phyloP scores from a whole-genome alignment of 2,797 vertebrate species.

The Anabacerthia variegaticeps region DNA sequence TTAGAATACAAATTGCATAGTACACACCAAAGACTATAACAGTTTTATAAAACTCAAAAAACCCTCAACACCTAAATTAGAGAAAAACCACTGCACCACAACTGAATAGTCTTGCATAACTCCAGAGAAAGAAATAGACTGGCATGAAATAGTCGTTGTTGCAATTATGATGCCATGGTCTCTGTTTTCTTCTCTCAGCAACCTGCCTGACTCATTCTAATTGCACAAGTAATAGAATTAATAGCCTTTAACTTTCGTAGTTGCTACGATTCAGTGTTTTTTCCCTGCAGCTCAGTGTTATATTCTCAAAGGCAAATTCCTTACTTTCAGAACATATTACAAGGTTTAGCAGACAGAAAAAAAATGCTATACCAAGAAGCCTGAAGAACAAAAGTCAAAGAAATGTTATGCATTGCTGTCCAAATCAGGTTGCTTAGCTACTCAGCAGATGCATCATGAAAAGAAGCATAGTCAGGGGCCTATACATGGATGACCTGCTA shows the following conservation, averaged over 20 bases:
- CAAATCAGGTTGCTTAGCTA: background rate
- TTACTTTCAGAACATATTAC: background rate
- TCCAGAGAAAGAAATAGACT: background rate
- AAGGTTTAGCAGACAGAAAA: background rate
- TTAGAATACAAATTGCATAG: background rate
- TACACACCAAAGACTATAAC: background rate
- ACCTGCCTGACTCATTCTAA: background rate
- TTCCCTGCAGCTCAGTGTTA: background rate
- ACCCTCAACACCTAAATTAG: background rate
- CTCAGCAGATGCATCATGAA: background rate
- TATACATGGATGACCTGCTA: background rate
- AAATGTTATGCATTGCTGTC: background rate
- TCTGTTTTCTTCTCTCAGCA: background rate
- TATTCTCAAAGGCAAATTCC: background rate
- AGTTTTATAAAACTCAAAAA: background rate
- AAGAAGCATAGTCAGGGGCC: background rate
- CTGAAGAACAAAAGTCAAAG: background rate
- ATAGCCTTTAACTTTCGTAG: background rate
- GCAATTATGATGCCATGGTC: background rate
- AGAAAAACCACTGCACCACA: rapidly evolving
- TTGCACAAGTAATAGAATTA: background rate
- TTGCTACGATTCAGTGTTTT: background rate
- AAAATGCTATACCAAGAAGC: background rate
- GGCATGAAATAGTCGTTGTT: background rate
- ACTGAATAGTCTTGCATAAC: background rate